Evolutionary conservation across 2,113 vertebrate species (phyloP).

Genomic region (Casuarius casuarius): DNA sequence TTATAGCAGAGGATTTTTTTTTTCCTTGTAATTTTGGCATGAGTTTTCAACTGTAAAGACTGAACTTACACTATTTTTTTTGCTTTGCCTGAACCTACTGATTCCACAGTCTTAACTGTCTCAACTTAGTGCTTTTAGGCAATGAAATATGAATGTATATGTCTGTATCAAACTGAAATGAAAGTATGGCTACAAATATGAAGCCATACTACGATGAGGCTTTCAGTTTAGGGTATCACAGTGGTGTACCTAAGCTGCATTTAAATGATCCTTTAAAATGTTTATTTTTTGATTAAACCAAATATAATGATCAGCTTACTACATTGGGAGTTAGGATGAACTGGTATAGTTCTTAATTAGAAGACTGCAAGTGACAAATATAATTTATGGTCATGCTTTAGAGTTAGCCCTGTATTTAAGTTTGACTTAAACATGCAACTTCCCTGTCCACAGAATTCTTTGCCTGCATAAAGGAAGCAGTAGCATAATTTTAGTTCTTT

Average conservation of each 20-base stretch:
- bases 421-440: not conserved
- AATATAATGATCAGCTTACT: not conserved
- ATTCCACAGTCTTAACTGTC: not conserved
- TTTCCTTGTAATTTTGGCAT: constrained; percentile 6
- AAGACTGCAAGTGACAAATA: constrained; percentile 7
- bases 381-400: constrained; percentile 10
- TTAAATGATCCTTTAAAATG: not conserved
- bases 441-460: not conserved
- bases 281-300: not conserved
- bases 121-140: not conserved
- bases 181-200: not conserved
- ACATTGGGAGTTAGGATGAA: not conserved
- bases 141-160: not conserved
- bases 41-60: constrained; percentile 7
- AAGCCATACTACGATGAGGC: not conserved
- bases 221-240: not conserved
- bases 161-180: not conserved
- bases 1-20: not conserved
- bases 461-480: not conserved
- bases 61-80: not conserved
- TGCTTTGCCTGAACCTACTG: not conserved
- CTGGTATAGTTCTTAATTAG: not conserved
- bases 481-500: not conserved
- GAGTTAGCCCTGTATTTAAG: constrained; percentile 10
- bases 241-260: not conserved